Conservation (phyloP, 2,797 vertebrate genomes). For the Choloepus didactylus region DNA sequence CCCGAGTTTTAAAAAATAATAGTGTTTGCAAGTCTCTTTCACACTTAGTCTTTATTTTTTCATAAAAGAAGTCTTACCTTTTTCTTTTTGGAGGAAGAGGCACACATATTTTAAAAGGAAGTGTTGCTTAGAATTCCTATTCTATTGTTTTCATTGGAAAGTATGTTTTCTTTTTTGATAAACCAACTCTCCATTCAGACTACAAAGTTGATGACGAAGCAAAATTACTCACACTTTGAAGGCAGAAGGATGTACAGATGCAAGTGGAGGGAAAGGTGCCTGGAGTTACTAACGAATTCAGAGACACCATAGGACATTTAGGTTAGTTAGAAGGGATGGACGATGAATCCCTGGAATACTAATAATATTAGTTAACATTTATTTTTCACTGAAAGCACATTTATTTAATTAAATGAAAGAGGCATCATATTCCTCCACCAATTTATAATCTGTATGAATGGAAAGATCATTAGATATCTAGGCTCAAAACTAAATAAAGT, state of each 20-base stretch:
- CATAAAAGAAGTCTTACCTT: background rate
- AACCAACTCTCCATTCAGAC: constrained; percentile 43
- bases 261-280: constrained; percentile 41
- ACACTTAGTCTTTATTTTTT: constrained; percentile 36
- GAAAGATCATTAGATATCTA: constrained; percentile 25
- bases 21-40: constrained; percentile 36
- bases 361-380: constrained; percentile 46
- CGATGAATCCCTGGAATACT: constrained; percentile 61
- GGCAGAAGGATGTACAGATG: constrained; percentile 64
- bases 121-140: constrained; percentile 1
- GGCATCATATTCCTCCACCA: background rate
- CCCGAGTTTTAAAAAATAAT: constrained; percentile 53
- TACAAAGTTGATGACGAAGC: constrained; percentile 70
- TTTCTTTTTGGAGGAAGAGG: constrained; percentile 39
- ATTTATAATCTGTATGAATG: background rate
- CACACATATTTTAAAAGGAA: constrained; percentile 65
- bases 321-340: constrained; percentile 38
- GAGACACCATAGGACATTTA: constrained; percentile 55
- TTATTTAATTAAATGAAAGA: constrained; percentile 51
- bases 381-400: constrained; percentile 33
- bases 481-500: background rate
- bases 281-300: constrained; percentile 25
- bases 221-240: constrained; percentile 74
- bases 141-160: constrained; percentile 62
- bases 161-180: constrained; percentile 59